phyloP scores from a whole-genome alignment of 2,888 invertebrate genomes.

The Eupithecia insigniata region DNA sequence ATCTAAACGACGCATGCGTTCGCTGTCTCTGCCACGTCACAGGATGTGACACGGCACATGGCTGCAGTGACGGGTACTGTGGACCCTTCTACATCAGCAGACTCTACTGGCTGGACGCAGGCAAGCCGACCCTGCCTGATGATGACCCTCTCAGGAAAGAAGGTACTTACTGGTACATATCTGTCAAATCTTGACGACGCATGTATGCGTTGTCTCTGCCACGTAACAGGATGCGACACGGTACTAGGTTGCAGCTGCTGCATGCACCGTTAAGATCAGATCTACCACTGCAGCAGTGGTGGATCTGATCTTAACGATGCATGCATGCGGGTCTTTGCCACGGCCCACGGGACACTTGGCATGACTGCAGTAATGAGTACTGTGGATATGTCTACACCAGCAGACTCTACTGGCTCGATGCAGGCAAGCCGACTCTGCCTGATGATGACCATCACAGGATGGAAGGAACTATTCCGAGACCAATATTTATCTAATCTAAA shows the following conservation, averaged over 20 bases:
- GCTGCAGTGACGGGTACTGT: slow-evolving; percentile 84
- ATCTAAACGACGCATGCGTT: slow-evolving; percentile 80
- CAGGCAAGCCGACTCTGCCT: slow-evolving; percentile 83
- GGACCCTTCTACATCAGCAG: slow-evolving; percentile 86
- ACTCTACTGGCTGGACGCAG: slow-evolving; percentile 87
- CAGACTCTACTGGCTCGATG: slow-evolving; percentile 86
- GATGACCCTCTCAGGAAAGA: slow-evolving; percentile 81
- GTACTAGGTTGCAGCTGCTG: too few relatives aligned
- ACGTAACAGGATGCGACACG: too few relatives aligned
- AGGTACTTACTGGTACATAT: slow-evolving; percentile 53
- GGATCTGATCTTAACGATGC: too few relatives aligned
- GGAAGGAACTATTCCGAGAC: slow-evolving; percentile 58
- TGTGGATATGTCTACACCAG: slow-evolving; percentile 87
- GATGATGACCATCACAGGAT: slow-evolving; percentile 82
- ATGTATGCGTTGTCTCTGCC: too few relatives aligned
- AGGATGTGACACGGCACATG: slow-evolving; percentile 80
- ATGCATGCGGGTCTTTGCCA: slow-evolving; percentile 84
- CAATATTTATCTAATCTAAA: too few relatives aligned
- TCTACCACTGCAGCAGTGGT: too few relatives aligned
- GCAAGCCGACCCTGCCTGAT: slow-evolving; percentile 82
- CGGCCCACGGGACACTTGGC: slow-evolving; percentile 81
- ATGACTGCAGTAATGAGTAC: slow-evolving; percentile 83
- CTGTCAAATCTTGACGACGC: slow-evolving; percentile 75
- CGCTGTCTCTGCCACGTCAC: slow-evolving; percentile 86
- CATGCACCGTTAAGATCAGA: too few relatives aligned